These are phyloP conservation scores for Sesamia inferens DNA, from an alignment of 2,888 invertebrate species.

Conservation along the genomic window DNA sequence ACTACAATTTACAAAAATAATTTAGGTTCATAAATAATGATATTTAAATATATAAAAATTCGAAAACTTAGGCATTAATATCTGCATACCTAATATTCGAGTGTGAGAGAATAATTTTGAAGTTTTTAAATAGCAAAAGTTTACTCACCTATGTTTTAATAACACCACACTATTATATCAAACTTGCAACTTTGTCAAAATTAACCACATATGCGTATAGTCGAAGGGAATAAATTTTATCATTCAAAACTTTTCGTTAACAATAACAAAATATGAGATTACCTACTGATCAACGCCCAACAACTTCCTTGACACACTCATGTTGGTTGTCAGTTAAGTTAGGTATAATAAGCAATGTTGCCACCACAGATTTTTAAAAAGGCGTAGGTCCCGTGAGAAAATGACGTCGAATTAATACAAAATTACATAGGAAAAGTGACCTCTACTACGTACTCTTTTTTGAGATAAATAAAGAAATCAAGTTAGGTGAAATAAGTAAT, in stretches of 20 bases:
- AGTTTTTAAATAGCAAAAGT: background rate
- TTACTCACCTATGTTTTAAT: slow-evolving; percentile 16
- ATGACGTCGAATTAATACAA: too few relatives aligned
- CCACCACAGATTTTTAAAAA: too few relatives aligned
- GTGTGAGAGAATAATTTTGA: background rate
- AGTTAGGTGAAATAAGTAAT: too few relatives aligned
- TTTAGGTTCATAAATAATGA: too few relatives aligned
- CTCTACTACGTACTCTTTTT: too few relatives aligned
- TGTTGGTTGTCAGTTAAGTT: background rate
- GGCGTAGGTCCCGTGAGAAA: too few relatives aligned
- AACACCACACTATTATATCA: slow-evolving; percentile 1
- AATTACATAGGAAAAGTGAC: too few relatives aligned
- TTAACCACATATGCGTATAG: background rate
- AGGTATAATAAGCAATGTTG: too few relatives aligned
- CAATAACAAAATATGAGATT: slow-evolving; percentile 18
- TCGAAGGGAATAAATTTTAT: background rate
- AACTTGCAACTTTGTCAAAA: background rate
- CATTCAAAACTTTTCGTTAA: slow-evolving; percentile 24
- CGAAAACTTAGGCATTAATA: background rate
- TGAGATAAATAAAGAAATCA: too few relatives aligned
- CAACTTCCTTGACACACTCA: slow-evolving; percentile 9
- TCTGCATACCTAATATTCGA: background rate
- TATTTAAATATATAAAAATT: background rate
- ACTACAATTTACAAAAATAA: background rate
- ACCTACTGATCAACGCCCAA: slow-evolving; percentile 39